Conservation (phyloP, 2,797 vertebrate genomes). For the Phalanger gymnotis region DNA sequence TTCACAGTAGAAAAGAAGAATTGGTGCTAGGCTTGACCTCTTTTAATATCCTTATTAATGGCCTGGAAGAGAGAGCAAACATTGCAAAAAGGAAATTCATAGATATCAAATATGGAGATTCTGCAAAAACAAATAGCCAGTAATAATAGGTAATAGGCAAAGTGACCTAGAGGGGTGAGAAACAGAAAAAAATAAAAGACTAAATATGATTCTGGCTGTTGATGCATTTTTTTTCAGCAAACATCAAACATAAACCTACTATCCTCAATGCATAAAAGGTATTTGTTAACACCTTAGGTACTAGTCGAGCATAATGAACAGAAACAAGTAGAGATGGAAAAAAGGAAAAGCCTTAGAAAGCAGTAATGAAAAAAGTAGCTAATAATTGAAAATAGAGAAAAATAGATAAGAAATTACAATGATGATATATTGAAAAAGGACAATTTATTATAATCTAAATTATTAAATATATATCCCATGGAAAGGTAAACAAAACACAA, state of each 20-base stretch:
- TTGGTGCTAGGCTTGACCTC: neutral
- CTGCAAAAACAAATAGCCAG: conserved; percentile 58
- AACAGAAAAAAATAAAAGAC: neutral
- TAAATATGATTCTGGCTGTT: conserved; percentile 9
- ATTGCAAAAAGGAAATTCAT: conserved; percentile 61
- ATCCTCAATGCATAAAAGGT: neutral
- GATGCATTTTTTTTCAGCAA: neutral
- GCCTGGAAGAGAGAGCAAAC: conserved; percentile 74
- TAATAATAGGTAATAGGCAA: conserved; percentile 20
- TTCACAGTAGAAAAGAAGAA: conserved; percentile 63
- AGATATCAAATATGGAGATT: conserved; percentile 68
- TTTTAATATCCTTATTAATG: conserved; percentile 72
- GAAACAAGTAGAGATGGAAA: neutral
- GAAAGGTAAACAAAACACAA: neutral
- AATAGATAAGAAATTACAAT: neutral
- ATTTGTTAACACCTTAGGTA: neutral
- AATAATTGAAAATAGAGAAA: neutral
- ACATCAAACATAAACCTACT: neutral
- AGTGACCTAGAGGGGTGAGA: conserved; percentile 37
- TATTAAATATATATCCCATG: neutral
- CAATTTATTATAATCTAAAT: neutral
- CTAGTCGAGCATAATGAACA: neutral
- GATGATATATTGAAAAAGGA: neutral
- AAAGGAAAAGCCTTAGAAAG: neutral
- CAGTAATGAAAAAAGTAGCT: neutral